A percentile compares a stretch with the other conserved stretches of the same genome.
Evolutionary conservation across 2,113 vertebrate genomes (phyloP).

Genomic region (Sakesphorus luctuosus): DNA sequence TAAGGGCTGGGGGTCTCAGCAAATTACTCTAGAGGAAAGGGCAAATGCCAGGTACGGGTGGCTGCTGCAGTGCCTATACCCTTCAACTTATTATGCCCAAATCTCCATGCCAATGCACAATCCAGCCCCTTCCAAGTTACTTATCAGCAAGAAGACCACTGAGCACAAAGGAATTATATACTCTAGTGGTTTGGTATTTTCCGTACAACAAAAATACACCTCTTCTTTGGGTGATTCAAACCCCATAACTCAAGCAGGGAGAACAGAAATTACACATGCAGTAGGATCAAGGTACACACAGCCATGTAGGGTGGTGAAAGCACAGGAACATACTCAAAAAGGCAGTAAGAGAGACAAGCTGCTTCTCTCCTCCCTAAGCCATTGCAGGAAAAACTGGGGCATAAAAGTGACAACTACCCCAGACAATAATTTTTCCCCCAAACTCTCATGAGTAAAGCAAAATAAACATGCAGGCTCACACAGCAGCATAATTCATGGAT

Average conservation of each 20-base stretch:
- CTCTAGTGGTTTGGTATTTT: background rate
- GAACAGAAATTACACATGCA: background rate
- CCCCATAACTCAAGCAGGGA: background rate
- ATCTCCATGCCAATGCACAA: background rate
- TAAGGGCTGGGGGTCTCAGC: background rate
- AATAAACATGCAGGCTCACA: background rate
- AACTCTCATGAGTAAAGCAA: background rate
- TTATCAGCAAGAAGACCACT: background rate
- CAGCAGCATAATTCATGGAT: background rate
- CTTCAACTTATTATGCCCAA: background rate
- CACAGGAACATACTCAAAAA: background rate
- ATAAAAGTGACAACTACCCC: background rate
- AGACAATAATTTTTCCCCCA: background rate
- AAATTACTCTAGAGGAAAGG: background rate
- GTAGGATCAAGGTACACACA: accelerated
- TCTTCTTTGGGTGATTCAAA: background rate
- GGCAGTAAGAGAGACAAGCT: background rate
- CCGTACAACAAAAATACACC: background rate
- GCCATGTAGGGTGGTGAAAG: background rate
- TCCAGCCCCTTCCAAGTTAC: background rate
- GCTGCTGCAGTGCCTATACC: background rate
- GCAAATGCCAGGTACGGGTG: background rate
- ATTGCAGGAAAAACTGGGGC: background rate
- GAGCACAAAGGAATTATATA: background rate
- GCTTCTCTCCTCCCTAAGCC: background rate